Base-by-base conservation (phyloP, 2,113 vertebrate genomes). In the Anser cygnoides region DNA sequence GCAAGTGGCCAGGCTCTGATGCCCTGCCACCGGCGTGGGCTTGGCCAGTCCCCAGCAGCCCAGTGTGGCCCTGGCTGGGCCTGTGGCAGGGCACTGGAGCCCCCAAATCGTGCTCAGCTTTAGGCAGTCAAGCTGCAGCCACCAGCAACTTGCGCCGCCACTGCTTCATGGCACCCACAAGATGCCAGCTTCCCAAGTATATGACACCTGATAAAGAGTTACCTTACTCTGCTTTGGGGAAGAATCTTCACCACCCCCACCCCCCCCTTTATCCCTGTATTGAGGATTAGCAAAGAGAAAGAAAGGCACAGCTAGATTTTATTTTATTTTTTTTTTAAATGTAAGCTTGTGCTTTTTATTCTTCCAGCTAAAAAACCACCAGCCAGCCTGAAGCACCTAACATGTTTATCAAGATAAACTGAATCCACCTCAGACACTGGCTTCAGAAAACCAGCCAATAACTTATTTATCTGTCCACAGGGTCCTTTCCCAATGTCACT, bases 91-190 rank as follows among this genome's bases (percentile, higher is more conserved):
- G 41, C 61, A 35, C 54, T 4, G 0, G 37, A 31, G 52, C 10
- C 61, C 54, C 20, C 73, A 20, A 25, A 17, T 39, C 58, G 59
- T 23, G 28, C 25, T 20, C 78, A 33, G 62, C 46, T 37, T n/a
- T 81, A 43, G 14, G 8, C 0, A 0, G n/a, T 17, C 33, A 39
- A 8, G 26, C 33, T 2, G 0, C 3, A 8, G 6, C 2, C 2
- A 2, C 44, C 84, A 4, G 10, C 0, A 5, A 2, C 46, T n/a
- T 54, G 21, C 20, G 31, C 31, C 35, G 29, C 2, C 3, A 41
- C 43, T n/a, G 4, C 63, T 62, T 86, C 37, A 37, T 5, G 44
- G 37, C 17, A 4, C 46, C 75, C 86, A 39, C 12, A 25, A 39
- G 39, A 6, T 14, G 6, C 20, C 33, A 31, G 29, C 33, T 1